Base-by-base conservation (phyloP, 2,888 invertebrate genomes). In the Xestia ashworthii region DNA sequence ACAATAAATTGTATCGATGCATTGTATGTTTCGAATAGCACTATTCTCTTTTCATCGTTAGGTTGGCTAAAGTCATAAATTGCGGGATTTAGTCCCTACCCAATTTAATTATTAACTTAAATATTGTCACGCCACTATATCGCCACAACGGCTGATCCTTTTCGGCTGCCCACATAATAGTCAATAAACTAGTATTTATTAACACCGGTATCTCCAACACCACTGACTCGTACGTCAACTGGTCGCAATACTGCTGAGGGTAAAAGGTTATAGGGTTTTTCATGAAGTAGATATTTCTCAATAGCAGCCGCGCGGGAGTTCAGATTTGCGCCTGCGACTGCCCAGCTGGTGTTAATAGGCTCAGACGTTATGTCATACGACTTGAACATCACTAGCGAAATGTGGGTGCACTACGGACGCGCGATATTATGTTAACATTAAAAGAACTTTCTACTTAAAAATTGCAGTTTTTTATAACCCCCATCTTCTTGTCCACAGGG, bases 401-500 rank as follows among this genome's bases (percentile, higher is more conserved):
- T 58, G 25, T 25, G 58, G 25, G 58, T 58, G 58, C 14, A 16
- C 16, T 19, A 19, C 8, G 19, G 19, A 50, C 50, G 50, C 58
- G 58, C 25, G 25, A 25, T 16, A 8, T 16, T 58, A 58, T 3
- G 16, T 14, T 25, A 16, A 58, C 14, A 14, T 58, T 58, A 1
- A 58, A 58, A n/a, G n/a, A n/a, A 5, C 1, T 53, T 22, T n/a
- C 1, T n/a, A 11, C n/a, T n/a, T 55, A 55, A 12, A 55, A 55
- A 12, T 14, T 32, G 8, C 16, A 60, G 32, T 16, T 8, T 58
- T n/a, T 32, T 60, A 8, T 32, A 44, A 44, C 19, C 4, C 4
- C 12, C 3, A 12, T 22, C 0, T 5, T 44, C 14, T 62, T 74
- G 74, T 88, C 87, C 95, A 96, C 95, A 98, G 98, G 98, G 64